Evolutionary conservation across 2,888 invertebrate genomes (phyloP).

Genomic region (Cheiracanthium punctorium): DNA sequence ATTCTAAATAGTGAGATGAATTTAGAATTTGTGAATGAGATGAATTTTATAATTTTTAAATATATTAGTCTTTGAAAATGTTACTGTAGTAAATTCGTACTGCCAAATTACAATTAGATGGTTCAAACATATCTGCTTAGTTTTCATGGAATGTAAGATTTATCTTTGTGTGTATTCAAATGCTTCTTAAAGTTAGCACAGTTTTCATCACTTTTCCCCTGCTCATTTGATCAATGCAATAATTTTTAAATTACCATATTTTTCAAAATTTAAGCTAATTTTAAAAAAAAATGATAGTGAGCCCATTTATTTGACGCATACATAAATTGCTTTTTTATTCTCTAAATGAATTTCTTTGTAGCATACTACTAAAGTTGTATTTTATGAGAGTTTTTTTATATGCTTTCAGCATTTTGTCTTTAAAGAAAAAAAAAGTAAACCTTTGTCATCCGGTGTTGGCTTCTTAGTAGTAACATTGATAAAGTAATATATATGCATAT

Average conservation of each 20-base stretch:
- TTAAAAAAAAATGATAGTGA: too few relatives aligned
- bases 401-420: too few relatives aligned
- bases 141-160: too few relatives aligned
- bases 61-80: not conserved
- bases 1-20: not conserved
- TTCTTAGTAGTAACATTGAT: too few relatives aligned
- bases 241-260: not conserved
- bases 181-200: not conserved
- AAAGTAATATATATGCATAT: too few relatives aligned
- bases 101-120: not conserved
- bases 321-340: too few relatives aligned
- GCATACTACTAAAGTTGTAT: too few relatives aligned
- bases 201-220: not conserved
- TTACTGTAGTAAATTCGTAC: not conserved
- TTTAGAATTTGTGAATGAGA: not conserved
- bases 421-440: too few relatives aligned
- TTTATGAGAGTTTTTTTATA: too few relatives aligned
- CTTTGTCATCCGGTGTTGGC: too few relatives aligned
- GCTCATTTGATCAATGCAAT: not conserved
- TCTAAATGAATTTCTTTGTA: too few relatives aligned
- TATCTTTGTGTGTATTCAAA: not conserved
- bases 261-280: not conserved
- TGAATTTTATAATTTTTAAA: not conserved
- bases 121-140: not conserved
- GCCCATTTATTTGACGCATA: too few relatives aligned